Evolutionary conservation across 1,140 invertebrate genomes (phyloP).

Genomic region (Trichoplusia ni): DNA sequence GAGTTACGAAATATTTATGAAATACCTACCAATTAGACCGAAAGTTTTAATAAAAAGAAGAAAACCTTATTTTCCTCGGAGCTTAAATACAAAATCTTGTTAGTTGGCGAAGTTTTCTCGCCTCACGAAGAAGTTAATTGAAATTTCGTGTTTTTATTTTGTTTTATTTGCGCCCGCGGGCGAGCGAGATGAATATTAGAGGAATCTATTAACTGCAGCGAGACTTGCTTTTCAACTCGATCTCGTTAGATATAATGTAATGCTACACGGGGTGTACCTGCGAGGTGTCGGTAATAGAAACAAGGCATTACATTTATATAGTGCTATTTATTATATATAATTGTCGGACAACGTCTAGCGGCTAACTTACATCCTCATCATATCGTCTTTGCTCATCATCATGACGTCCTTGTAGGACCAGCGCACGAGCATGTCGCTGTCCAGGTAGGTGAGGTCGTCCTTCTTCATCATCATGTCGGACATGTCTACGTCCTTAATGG

Average conservation of each 20-base stretch:
- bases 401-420: slow-evolving; percentile 69
- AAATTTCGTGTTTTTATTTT: slow-evolving; percentile 19
- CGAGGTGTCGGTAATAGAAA: neutral
- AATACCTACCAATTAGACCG: neutral
- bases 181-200: slow-evolving; percentile 13
- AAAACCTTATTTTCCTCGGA: neutral
- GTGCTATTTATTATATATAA: slow-evolving; percentile 32
- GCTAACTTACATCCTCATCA: slow-evolving; percentile 54
- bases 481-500: slow-evolving; percentile 59
- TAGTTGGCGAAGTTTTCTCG: neutral
- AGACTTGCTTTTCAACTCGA: neutral
- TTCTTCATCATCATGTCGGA: slow-evolving; percentile 68
- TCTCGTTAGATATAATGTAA: slow-evolving; percentile 7
- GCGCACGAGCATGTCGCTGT: slow-evolving; percentile 61
- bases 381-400: slow-evolving; percentile 64
- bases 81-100: slow-evolving; percentile 1
- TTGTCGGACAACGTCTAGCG: neutral
- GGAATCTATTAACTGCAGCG: slow-evolving; percentile 11
- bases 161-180: neutral
- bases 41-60: slow-evolving; percentile 19
- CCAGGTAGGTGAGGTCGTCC: slow-evolving; percentile 66
- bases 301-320: slow-evolving; percentile 14
- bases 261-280: neutral
- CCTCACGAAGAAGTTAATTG: slow-evolving; percentile 12
- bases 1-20: slow-evolving; percentile 9